Evolutionary conservation across 2,797 vertebrate species (phyloP).

Genomic region (Lepus oiostolus): DNA sequence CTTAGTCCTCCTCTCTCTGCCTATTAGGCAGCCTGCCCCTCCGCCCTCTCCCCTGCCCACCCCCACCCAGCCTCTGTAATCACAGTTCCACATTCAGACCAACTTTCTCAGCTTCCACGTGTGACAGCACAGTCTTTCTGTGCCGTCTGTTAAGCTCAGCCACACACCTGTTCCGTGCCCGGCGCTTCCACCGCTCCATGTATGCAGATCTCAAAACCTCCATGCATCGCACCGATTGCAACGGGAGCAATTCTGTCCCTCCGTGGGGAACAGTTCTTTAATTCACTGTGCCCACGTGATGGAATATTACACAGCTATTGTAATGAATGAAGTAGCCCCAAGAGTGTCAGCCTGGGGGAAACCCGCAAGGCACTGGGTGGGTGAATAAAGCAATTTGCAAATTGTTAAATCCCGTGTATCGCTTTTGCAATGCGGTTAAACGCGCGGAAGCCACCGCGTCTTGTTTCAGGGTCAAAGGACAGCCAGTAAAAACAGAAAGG

Average conservation of each 20-base stretch:
- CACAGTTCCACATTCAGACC: no score
- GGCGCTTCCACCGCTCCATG: accelerated
- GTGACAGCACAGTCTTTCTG: no score
- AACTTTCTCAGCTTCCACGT: no score
- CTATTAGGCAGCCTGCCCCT: no score
- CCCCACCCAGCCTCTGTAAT: no score
- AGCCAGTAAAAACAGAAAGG: background rate
- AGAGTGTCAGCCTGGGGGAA: accelerated
- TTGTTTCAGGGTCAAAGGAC: background rate
- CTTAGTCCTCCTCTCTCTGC: no score
- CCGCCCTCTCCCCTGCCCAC: no score
- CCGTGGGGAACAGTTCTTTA: background rate
- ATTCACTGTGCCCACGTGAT: accelerated
- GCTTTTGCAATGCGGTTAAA: background rate
- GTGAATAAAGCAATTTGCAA: no score
- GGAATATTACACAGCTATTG: background rate
- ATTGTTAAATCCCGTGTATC: background rate
- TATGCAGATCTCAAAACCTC: background rate
- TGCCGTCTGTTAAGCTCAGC: background rate
- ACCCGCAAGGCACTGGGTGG: accelerated
- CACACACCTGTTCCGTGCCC: accelerated
- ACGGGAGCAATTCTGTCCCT: background rate
- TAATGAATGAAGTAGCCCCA: background rate
- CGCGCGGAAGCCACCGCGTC: background rate
- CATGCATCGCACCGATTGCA: accelerated